Evolutionary conservation across 2,797 vertebrate genomes (phyloP).

Genomic region (Microctenopoma stevenorrisi): DNA sequence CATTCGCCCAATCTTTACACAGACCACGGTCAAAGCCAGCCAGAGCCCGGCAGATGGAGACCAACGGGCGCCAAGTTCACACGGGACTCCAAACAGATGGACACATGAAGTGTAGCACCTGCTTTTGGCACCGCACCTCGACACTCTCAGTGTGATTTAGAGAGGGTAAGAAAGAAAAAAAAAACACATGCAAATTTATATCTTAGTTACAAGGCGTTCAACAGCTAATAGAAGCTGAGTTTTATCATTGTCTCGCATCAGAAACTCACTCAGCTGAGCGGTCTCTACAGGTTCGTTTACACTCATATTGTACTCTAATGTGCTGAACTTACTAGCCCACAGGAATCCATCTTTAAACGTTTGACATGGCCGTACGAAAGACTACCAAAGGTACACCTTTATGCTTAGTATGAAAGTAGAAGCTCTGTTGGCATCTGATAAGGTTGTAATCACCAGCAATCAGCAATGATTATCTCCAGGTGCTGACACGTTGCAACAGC

Average conservation of each 20-base stretch:
- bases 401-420: slow-evolving; percentile 14
- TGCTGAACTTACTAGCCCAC: neutral
- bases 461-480: slow-evolving; percentile 60
- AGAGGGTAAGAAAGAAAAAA: slow-evolving; percentile 1
- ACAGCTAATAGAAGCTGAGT: slow-evolving; percentile 2
- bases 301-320: neutral
- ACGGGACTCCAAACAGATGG: slow-evolving; percentile 71
- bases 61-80: slow-evolving; percentile 49
- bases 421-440: slow-evolving; percentile 39
- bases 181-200: slow-evolving; percentile 34
- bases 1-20: slow-evolving; percentile 4
- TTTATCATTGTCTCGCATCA: slow-evolving; percentile 30
- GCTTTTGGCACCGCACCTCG: slow-evolving; percentile 47
- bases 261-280: neutral
- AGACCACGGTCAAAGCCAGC: slow-evolving; percentile 23
- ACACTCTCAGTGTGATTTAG: slow-evolving; percentile 32
- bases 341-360: neutral
- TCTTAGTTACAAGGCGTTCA: slow-evolving; percentile 10
- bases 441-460: slow-evolving; percentile 59
- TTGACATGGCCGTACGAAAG: neutral
- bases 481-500: slow-evolving; percentile 36
- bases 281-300: slow-evolving; percentile 2
- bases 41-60: slow-evolving; percentile 68
- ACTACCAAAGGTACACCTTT: neutral
- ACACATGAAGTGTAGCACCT: slow-evolving; percentile 65